A percentile compares a stretch with the other conserved stretches of the same genome.
Conservation (phyloP, 2,113 vertebrate genomes). For the Hemibagrus wyckioides region DNA sequence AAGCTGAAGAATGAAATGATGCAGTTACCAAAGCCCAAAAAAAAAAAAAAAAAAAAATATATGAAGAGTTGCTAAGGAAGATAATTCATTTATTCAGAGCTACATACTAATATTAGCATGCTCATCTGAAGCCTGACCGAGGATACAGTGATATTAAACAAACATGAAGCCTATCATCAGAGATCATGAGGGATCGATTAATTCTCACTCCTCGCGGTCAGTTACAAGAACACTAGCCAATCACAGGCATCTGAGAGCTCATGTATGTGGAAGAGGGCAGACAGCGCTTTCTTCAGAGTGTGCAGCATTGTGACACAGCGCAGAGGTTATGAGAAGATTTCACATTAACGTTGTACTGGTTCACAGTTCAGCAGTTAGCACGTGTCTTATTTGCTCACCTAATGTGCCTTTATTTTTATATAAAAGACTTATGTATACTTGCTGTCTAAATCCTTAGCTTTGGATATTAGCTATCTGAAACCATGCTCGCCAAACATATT, state of each 20-base stretch:
- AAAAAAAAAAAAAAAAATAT: not conserved
- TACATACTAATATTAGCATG: not conserved
- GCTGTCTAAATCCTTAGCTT: not conserved
- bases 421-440: not conserved
- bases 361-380: not conserved
- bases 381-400: not conserved
- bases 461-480: not conserved
- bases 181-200: not conserved
- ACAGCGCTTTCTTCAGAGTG: not conserved
- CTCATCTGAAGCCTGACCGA: not conserved
- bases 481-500: not conserved
- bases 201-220: not conserved
- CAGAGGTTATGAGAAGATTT: not conserved
- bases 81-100: not conserved
- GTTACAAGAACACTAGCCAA: not conserved
- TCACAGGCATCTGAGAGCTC: not conserved
- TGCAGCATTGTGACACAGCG: not conserved
- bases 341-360: not conserved
- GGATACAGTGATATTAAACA: not conserved
- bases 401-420: not conserved
- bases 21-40: not conserved
- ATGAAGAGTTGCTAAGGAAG: not conserved
- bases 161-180: not conserved
- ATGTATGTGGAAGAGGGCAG: not conserved
- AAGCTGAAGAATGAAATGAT: conserved; percentile 72